Evolutionary conservation across 2,113 vertebrate species (phyloP).

Genomic region (Tangachromis dhanisi): DNA sequence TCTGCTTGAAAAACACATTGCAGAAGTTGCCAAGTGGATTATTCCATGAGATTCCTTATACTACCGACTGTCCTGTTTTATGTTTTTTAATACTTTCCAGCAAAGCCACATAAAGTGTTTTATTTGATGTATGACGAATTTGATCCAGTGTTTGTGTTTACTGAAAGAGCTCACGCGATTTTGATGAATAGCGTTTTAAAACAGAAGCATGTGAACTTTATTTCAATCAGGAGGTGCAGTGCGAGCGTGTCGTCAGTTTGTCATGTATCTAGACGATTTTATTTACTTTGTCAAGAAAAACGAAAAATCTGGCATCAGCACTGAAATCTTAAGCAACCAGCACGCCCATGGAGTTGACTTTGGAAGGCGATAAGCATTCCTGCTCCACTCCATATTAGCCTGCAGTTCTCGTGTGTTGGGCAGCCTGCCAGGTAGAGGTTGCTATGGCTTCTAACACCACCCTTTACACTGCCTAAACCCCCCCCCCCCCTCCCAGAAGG

Average conservation of each 20-base stretch:
- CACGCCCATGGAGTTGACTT: slow-evolving; percentile 84
- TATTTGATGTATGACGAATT: neutral
- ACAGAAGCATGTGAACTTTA: neutral
- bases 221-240: neutral
- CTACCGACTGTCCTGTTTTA: neutral
- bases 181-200: neutral
- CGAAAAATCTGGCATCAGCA: slow-evolving; percentile 69
- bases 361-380: slow-evolving; percentile 83
- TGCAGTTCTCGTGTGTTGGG: slow-evolving; percentile 82
- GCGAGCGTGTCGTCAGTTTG: neutral
- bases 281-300: slow-evolving; percentile 54
- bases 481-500: slow-evolving; percentile 65
- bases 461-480: slow-evolving; percentile 17
- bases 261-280: neutral
- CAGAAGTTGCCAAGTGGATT: neutral
- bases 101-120: neutral
- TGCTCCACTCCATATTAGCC: slow-evolving; percentile 83
- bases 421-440: slow-evolving; percentile 92
- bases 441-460: slow-evolving; percentile 89
- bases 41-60: neutral
- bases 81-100: neutral
- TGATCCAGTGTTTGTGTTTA: neutral
- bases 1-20: neutral
- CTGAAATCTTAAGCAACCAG: slow-evolving; percentile 78
- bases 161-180: neutral